Base-by-base conservation (phyloP, 2,113 vertebrate genomes). In the Notothenia rossii region DNA sequence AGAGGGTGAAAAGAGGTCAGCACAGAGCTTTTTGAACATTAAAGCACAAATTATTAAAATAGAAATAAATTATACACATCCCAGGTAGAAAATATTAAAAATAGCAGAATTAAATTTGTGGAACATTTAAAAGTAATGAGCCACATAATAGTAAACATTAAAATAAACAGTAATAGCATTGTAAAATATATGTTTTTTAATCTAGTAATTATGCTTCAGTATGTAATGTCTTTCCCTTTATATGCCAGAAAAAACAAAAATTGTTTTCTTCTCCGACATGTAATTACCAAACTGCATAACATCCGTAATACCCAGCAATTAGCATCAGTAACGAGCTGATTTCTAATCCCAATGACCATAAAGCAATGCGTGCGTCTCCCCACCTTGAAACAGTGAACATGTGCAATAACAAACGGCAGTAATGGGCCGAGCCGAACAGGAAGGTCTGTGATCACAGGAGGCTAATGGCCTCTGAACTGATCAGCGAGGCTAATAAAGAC, bases 401-500 rank as follows among this genome's bases (percentile, higher is more conserved):
- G 6, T 13, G n/a, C n/a, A 25, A 68, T 85, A 68, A 77, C 79
- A 69, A 78, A 82, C 10, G 14, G 10, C 65, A 85, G 60, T 81
- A 89, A 81, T 86, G 83, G 83, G 61, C 40, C 18, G 14, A 75
- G 82, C 78, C 69, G 76, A 77, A 51, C 67, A 12, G 85, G 48
- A 58, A 82, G 81, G 65, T 77, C 69, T 89, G 69, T 72, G 83
- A 87, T 91, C 91, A 86, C 90, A 72, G 70, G 91, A 89, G 85
- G 86, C 88, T 86, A 90, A 89, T 89, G 90, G 83, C 89, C 74
- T 88, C 90, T 92, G 86, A 91, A 90, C 91, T 91, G 82, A 93
- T 94, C 93, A 89, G 72, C 77, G 76, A 77, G 85, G 91, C 90
- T 94, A 94, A 94, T 92, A 93, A 94, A 93, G 90, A 92, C 79